Evolutionary conservation across 2,113 vertebrate species (phyloP).

Genomic region (Apodemus sylvaticus): DNA sequence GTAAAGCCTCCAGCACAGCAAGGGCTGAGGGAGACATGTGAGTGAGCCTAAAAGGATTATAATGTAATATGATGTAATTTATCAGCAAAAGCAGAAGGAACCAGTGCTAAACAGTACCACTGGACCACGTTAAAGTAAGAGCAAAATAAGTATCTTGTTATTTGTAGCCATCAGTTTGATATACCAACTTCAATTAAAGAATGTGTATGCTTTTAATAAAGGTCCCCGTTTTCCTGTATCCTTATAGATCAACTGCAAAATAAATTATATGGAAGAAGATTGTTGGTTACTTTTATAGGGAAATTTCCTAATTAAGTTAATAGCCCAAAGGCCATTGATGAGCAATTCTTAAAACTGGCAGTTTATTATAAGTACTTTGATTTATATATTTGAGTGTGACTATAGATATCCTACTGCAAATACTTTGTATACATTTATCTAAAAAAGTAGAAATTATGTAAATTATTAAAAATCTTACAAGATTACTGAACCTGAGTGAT

Average conservation of each 20-base stretch:
- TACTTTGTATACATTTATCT: conserved; percentile 4
- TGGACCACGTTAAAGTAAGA: neutral
- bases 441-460: neutral
- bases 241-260: neutral
- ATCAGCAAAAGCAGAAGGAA: neutral
- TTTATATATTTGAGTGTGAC: neutral
- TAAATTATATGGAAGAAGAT: neutral
- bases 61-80: neutral
- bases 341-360: neutral
- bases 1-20: neutral
- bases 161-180: neutral
- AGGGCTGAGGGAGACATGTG: neutral
- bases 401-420: neutral
- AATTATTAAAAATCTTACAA: conserved; percentile 35
- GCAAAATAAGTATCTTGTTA: neutral
- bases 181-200: neutral
- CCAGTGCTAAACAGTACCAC: neutral
- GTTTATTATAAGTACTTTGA: neutral
- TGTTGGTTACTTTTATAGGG: neutral
- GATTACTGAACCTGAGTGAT: neutral
- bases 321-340: neutral
- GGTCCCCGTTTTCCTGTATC: neutral
- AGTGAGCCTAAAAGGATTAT: neutral
- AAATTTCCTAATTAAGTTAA: neutral
- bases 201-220: neutral